Conservation (phyloP, 2,797 vertebrate species). For the Sebastes kiyomatsui region DNA sequence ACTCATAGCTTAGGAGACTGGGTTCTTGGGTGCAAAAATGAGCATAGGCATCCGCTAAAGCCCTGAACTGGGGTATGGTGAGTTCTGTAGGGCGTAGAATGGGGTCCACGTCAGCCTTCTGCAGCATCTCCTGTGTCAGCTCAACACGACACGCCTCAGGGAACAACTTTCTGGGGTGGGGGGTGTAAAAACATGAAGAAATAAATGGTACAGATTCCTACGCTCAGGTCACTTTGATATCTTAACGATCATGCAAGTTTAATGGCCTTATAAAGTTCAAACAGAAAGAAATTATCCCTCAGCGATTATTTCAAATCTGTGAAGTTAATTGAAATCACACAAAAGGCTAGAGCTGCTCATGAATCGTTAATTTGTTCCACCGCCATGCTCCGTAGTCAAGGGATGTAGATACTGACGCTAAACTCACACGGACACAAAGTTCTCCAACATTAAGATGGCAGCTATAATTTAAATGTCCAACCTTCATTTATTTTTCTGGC, state of each 20-base stretch:
- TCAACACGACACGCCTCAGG: constrained; percentile 85
- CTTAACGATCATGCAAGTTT: constrained; percentile 64
- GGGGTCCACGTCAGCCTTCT: constrained; percentile 89
- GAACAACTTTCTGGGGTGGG: constrained; percentile 88
- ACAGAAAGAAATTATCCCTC: constrained; percentile 57
- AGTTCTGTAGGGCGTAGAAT: constrained; percentile 87
- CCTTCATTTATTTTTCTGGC: background rate
- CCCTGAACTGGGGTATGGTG: constrained; percentile 86
- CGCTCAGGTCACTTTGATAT: constrained; percentile 66
- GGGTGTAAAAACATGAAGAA: background rate
- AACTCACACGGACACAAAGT: background rate
- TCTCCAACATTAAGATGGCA: background rate
- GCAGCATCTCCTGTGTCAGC: constrained; percentile 86
- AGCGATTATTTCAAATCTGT: constrained; percentile 65
- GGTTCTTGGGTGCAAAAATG: constrained; percentile 83
- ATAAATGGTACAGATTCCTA: constrained; percentile 9
- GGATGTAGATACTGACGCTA: constrained; percentile 6
- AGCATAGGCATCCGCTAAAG: constrained; percentile 87
- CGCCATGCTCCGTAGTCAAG: constrained; percentile 5
- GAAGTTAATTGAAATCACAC: constrained; percentile 74
- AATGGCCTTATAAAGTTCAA: constrained; percentile 59
- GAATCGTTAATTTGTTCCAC: constrained; percentile 60
- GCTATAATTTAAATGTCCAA: constrained; percentile 16
- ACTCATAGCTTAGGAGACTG: constrained; percentile 85
- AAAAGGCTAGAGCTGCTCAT: constrained; percentile 50